phyloP scores from a whole-genome alignment of 2,888 invertebrate genomes.

The Philopedon plagiatum region DNA sequence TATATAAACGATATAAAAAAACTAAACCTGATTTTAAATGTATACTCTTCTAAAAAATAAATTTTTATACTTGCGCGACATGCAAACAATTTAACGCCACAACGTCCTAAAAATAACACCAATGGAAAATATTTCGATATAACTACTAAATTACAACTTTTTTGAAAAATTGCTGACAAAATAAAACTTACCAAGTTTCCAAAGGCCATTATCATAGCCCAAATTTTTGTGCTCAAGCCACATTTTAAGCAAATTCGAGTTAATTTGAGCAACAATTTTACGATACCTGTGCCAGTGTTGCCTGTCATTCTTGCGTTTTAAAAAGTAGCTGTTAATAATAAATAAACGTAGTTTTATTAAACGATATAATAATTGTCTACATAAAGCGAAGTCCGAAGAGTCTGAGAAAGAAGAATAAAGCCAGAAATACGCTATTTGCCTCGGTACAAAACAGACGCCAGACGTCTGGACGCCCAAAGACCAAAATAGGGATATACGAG shows the following conservation, averaged over 20 bases:
- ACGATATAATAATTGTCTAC: neutral
- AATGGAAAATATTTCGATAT: neutral
- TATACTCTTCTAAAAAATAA: too few species aligned
- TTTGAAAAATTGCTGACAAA: neutral
- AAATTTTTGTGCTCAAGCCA: constrained; percentile 41
- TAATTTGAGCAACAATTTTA: too few species aligned
- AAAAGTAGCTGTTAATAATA: neutral
- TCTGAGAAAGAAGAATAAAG: neutral
- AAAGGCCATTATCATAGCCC: constrained; percentile 46
- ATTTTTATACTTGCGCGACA: too few species aligned
- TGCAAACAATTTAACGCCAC: too few species aligned
- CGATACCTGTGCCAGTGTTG: too few species aligned
- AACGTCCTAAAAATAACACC: too few species aligned
- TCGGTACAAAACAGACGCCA: constrained; percentile 35
- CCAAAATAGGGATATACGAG: constrained; percentile 15
- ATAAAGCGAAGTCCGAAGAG: neutral
- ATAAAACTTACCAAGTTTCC: constrained; percentile 43
- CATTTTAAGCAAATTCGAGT: constrained; percentile 24
- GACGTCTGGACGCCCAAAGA: constrained; percentile 44
- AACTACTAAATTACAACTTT: neutral
- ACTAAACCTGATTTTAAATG: too few species aligned
- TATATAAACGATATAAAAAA: too few species aligned
- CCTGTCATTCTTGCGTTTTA: too few species aligned
- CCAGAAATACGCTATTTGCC: neutral
- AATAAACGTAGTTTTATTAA: too few species aligned